Percentiles rank a stretch among this genome's conserved stretches.
Evolutionary conservation across 2,797 vertebrate genomes (phyloP).

Genomic region (Sebastes diploproa): DNA sequence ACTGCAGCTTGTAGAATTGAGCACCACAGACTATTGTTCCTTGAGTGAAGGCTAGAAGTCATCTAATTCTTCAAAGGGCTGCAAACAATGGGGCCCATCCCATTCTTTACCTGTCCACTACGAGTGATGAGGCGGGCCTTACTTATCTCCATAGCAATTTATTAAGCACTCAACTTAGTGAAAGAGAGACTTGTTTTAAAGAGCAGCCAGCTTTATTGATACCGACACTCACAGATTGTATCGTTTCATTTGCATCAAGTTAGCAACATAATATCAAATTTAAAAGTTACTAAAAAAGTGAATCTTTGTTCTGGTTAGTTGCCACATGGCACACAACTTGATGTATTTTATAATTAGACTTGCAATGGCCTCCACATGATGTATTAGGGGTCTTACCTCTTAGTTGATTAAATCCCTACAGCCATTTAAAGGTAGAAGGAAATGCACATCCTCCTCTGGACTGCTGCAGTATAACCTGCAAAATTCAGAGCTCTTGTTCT

Average conservation of each 20-base stretch:
- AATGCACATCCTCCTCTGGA: neutral
- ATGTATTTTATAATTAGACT: neutral
- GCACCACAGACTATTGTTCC: slow-evolving; percentile 40
- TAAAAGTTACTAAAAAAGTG: neutral
- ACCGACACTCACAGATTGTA: neutral
- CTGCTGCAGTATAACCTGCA: neutral
- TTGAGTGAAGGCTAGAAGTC: slow-evolving; percentile 10
- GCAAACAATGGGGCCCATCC: slow-evolving; percentile 35
- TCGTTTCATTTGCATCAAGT: slow-evolving; percentile 10
- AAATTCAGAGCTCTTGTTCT: neutral
- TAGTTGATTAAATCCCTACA: slow-evolving; percentile 22
- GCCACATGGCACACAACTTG: neutral
- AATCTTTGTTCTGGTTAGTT: neutral
- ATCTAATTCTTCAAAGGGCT: slow-evolving; percentile 35
- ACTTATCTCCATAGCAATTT: slow-evolving; percentile 40
- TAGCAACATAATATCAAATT: neutral
- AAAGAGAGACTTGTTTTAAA: slow-evolving; percentile 20
- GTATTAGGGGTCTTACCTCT: slow-evolving; percentile 10
- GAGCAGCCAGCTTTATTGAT: slow-evolving; percentile 20
- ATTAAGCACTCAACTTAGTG: slow-evolving; percentile 15
- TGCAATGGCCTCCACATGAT: neutral
- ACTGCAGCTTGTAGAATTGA: slow-evolving; percentile 18
- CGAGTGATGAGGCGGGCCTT: slow-evolving; percentile 22
- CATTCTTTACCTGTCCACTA: slow-evolving; percentile 37
- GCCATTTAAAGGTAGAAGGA: neutral